These are phyloP conservation scores for Anticlea derivata DNA, from an alignment of 2,888 invertebrate genomes.

Conservation along the genomic window DNA sequence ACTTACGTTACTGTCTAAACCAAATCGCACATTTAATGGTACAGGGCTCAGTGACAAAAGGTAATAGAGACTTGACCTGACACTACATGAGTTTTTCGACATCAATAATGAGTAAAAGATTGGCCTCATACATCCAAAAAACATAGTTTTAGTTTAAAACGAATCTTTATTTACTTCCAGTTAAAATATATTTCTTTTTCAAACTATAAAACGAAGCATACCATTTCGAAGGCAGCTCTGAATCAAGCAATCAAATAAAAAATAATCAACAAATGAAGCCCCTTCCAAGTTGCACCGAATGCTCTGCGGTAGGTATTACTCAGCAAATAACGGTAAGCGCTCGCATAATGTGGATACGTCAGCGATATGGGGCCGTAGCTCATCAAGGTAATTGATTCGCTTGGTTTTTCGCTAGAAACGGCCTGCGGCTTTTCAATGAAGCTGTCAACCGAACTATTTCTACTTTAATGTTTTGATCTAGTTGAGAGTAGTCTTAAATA, in stretches of 20 bases:
- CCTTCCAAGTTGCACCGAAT: constrained; percentile 45
- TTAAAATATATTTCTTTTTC: too few relatives aligned
- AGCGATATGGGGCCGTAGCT: constrained; percentile 76
- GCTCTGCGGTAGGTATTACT: constrained; percentile 44
- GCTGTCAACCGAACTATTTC: constrained; percentile 16
- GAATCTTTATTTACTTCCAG: too few relatives aligned
- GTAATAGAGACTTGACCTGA: too few relatives aligned
- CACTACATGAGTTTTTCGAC: too few relatives aligned
- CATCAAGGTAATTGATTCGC: constrained; percentile 82
- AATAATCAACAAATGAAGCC: constrained; percentile 46
- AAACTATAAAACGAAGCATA: background rate
- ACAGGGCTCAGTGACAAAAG: too few relatives aligned
- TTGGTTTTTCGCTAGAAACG: constrained; percentile 69
- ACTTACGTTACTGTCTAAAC: too few relatives aligned
- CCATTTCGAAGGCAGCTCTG: constrained; percentile 3
- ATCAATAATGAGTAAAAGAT: too few relatives aligned
- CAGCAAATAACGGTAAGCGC: constrained; percentile 57
- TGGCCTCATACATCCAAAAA: too few relatives aligned
- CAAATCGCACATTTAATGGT: too few relatives aligned
- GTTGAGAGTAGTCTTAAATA: background rate
- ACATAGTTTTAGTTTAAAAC: too few relatives aligned
- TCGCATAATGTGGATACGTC: constrained; percentile 74
- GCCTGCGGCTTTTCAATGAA: constrained; percentile 44
- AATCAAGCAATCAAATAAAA: constrained; percentile 41
- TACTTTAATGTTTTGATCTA: background rate